Conservation (phyloP, 2,797 vertebrate species). For the Lophotriccus pileatus region DNA sequence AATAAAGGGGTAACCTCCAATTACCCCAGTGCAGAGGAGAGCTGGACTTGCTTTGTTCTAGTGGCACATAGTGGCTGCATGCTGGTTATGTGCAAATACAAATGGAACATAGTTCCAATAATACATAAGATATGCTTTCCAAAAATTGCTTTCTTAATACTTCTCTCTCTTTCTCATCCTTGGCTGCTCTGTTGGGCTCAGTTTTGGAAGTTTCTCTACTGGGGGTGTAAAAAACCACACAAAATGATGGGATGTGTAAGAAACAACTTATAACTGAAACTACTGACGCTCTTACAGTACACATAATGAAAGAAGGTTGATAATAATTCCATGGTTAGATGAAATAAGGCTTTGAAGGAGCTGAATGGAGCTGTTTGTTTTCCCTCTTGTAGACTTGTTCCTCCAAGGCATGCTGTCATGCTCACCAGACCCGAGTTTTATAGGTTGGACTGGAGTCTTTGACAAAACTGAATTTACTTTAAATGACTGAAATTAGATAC, state of each 20-base stretch:
- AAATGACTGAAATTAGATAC: conserved; percentile 63
- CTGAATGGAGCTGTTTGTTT: conserved; percentile 38
- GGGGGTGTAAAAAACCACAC: background rate
- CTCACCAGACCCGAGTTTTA: conserved; percentile 17
- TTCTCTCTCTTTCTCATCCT: background rate
- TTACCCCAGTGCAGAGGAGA: background rate
- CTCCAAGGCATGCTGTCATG: conserved; percentile 36
- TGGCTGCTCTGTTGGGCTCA: background rate
- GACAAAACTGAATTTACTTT: conserved; percentile 58
- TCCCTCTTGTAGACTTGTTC: background rate
- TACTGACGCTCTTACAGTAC: background rate
- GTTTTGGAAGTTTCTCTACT: background rate
- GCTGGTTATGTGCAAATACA: fast-evolving
- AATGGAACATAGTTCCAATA: background rate
- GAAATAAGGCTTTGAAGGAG: conserved; percentile 29
- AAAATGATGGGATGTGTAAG: background rate
- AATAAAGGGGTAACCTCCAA: background rate
- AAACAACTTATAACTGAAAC: background rate
- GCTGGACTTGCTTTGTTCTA: background rate
- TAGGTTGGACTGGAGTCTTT: conserved; percentile 40
- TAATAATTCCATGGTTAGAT: background rate
- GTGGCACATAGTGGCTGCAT: background rate
- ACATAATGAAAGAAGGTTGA: background rate
- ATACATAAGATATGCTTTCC: background rate
- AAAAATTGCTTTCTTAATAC: background rate